These are phyloP conservation scores for Oceanodroma leucorhoa DNA, from an alignment of 2,797 vertebrate genomes.

Conservation along the genomic window DNA sequence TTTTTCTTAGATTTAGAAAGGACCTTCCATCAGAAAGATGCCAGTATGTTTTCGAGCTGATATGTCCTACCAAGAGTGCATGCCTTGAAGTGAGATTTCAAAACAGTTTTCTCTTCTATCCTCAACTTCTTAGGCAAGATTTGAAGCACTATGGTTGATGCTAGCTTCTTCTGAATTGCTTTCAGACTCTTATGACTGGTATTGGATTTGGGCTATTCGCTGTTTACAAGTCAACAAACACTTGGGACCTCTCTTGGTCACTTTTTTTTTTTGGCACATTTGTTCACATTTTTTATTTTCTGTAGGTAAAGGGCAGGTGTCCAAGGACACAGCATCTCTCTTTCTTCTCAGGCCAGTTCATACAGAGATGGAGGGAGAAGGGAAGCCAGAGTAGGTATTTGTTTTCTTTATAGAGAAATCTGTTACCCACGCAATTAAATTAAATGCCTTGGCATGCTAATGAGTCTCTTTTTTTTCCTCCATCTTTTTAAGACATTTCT, in stretches of 20 bases:
- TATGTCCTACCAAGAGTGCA: neutral
- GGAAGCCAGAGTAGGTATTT: neutral
- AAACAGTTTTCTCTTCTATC: neutral
- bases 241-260: neutral
- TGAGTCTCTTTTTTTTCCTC: rapidly evolving
- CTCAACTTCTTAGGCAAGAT: neutral
- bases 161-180: neutral
- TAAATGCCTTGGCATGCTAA: neutral
- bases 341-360: neutral
- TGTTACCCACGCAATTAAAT: neutral
- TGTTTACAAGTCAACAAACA: neutral
- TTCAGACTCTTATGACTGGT: neutral
- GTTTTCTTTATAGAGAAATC: neutral
- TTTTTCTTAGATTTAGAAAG: neutral
- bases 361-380: neutral
- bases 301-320: neutral
- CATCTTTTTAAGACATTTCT: neutral
- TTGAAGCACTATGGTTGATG: neutral
- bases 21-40: neutral
- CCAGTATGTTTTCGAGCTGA: neutral
- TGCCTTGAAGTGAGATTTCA: neutral
- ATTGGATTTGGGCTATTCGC: neutral
- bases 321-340: neutral
- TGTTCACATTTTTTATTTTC: neutral
- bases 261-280: neutral